These are phyloP conservation scores for Eretmocerus hayati DNA, from an alignment of 2,888 invertebrate genomes.

Conservation along the genomic window DNA sequence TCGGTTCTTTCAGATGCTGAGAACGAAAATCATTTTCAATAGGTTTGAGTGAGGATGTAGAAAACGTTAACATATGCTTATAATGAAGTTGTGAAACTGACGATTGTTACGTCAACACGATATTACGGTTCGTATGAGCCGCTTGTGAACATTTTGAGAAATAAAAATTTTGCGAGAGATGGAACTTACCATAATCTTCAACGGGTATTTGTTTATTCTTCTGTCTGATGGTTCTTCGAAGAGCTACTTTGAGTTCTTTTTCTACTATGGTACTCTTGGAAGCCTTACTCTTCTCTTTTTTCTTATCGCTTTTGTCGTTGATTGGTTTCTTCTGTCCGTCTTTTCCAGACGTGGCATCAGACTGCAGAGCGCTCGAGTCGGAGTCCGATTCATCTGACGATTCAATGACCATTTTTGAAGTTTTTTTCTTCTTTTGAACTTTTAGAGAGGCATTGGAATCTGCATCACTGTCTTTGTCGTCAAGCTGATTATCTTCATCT, in stretches of 20 bases:
- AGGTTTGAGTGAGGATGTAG: background rate
- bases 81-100: too few relatives aligned
- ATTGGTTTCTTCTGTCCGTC: background rate
- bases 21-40: too few relatives aligned
- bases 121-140: too few relatives aligned
- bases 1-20: background rate
- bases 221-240: background rate
- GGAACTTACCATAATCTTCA: background rate
- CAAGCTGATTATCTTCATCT: background rate
- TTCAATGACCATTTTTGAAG: slow-evolving; percentile 8
- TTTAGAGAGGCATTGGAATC: slow-evolving; percentile 4
- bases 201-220: background rate
- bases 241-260: background rate
- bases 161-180: background rate
- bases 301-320: background rate
- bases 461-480: slow-evolving; percentile 23
- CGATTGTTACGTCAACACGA: too few relatives aligned
- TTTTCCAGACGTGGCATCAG: background rate
- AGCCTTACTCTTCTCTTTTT: background rate
- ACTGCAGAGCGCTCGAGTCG: too few relatives aligned
- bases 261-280: background rate
- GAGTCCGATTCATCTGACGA: slow-evolving; percentile 18
- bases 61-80: too few relatives aligned
- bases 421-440: slow-evolving; percentile 12
- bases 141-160: too few relatives aligned